Base-by-base conservation (phyloP, 2,797 vertebrate genomes). In the Hippopotamyrus pictus region DNA sequence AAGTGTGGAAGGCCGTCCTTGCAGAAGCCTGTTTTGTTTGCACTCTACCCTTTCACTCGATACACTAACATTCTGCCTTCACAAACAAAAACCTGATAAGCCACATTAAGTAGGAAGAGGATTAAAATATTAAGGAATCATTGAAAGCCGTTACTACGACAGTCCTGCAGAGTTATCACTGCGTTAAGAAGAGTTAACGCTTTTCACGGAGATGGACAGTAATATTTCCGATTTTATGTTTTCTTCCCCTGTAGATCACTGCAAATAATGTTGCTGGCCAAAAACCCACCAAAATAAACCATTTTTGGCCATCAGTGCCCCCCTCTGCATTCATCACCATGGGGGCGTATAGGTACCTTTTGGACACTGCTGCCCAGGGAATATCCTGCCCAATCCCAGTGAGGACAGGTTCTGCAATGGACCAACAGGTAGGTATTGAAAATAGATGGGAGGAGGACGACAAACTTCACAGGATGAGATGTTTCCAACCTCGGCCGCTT, bases 1-100 rank as follows among this genome's bases (percentile, higher is more conserved):
- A 54, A 50, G 17, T 17, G 51, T 41, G 17, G 46, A 89, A 84
- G 73, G 90, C 53, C 83, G 29, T 91, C 86, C 79, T 87, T 29
- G 22, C 59, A 62, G 84, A 89, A 88, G 33, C 88, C 50, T 8
- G 44, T 87, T 91, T 89, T 86, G 84, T 90, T 89, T 89, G 65
- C 22, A 69, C 90, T 87, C 69, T 79, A 82, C 69, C 85, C 65
- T 88, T 29, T 44, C 37, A 85, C 51, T 69, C 33, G 54, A 88
- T 90, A 62, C 88, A 14, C 50, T 89, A 84, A 69, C 76, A 65
- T 90, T 37, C 90, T 25, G 76, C 82, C 82, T 86, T 44, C n/a
- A 85, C 69, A 87, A 89, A 91, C 91, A 91, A 91, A 92, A 91
- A n/a, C 88, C 89, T 89, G 90, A 91, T 91, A 91, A 91, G 89